Percentiles rank a stretch among this genome's conserved stretches.
Evolutionary conservation across 1,140 invertebrate species (phyloP).

Genomic region (Drosophila takahashii): DNA sequence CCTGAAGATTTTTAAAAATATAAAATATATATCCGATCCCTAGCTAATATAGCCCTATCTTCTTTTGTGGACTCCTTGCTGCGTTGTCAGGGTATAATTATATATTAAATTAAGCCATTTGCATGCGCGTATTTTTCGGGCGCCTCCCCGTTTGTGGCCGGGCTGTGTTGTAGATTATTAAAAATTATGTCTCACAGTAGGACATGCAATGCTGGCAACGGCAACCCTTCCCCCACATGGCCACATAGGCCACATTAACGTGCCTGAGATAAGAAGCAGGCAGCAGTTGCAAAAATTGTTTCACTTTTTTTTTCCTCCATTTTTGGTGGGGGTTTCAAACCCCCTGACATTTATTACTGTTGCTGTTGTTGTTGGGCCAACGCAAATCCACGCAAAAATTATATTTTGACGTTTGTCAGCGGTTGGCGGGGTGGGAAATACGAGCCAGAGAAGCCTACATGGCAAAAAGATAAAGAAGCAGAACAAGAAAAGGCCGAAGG

Average conservation of each 20-base stretch:
- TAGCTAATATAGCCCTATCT: constrained; percentile 9
- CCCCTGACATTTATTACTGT: constrained; percentile 47
- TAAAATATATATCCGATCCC: not conserved
- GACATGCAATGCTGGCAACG: constrained; percentile 68
- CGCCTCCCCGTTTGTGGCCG: constrained; percentile 16
- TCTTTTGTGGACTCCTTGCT: not conserved
- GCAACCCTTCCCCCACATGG: constrained; percentile 39
- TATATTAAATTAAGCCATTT: constrained; percentile 82
- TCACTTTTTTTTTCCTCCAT: constrained; percentile 30
- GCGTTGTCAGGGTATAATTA: constrained; percentile 67
- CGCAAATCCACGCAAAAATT: constrained; percentile 80
- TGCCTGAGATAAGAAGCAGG: constrained; percentile 74
- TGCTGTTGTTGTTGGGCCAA: constrained; percentile 41
- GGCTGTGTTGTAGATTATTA: constrained; percentile 80
- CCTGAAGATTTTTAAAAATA: too few species aligned
- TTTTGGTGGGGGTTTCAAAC: constrained; percentile 10
- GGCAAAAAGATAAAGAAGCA: constrained; percentile 30
- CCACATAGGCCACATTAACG: constrained; percentile 81
- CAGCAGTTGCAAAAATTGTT: constrained; percentile 74
- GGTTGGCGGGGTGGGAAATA: constrained; percentile 23
- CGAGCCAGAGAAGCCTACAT: constrained; percentile 37
- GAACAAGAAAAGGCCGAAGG: constrained; percentile 10
- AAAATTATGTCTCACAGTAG: constrained; percentile 82
- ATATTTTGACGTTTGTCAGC: constrained; percentile 78
- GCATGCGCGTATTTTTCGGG: constrained; percentile 73